Conservation (phyloP, 1,140 invertebrate species). For the Aphidius ervi region DNA sequence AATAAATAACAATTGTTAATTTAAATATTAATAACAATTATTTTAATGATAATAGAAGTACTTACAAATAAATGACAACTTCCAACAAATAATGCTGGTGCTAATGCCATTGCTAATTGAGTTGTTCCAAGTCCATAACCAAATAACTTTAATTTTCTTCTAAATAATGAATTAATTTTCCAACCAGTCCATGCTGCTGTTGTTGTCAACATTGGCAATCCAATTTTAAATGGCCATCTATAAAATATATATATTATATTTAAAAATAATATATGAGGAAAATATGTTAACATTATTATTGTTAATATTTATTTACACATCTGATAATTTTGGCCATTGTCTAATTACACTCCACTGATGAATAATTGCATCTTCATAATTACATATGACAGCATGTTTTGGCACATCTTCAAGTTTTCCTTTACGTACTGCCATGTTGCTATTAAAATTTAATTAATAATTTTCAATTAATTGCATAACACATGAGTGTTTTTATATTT, state of each 20-base stretch:
- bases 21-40: neutral
- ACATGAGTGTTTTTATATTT: too few relatives aligned
- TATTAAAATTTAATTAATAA: too few relatives aligned
- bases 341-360: constrained; percentile 16
- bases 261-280: constrained; percentile 25
- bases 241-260: constrained; percentile 4
- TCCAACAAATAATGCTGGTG: constrained; percentile 15
- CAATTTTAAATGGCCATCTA: constrained; percentile 32
- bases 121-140: constrained; percentile 26
- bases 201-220: constrained; percentile 14
- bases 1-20: neutral
- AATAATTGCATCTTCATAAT: neutral
- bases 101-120: constrained; percentile 15
- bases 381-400: constrained; percentile 2
- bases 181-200: constrained; percentile 11
- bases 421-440: too few relatives aligned
- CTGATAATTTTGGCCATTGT: constrained; percentile 6
- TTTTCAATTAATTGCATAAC: too few relatives aligned
- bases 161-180: constrained; percentile 32
- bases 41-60: neutral
- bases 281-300: neutral
- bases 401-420: neutral
- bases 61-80: constrained; percentile 29
- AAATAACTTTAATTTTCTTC: constrained; percentile 35
- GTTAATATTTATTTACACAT: constrained; percentile 12